These are phyloP conservation scores for Stichodactyla mertensii DNA, from an alignment of 64 coral and sea anemone species.

Conservation along the genomic window DNA sequence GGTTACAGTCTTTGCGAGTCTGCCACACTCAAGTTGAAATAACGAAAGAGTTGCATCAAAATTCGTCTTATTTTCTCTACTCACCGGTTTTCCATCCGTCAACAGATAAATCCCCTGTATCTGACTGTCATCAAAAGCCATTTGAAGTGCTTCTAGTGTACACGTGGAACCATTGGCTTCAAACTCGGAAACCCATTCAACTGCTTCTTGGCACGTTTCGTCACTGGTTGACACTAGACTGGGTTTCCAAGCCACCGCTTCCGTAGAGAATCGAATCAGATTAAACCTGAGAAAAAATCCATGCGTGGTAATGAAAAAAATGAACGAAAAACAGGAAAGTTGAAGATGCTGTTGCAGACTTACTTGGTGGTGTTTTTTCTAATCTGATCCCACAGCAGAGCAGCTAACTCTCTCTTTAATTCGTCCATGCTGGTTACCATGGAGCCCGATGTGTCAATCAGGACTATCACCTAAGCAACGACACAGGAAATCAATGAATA, in stretches of 20 bases:
- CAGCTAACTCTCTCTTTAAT: constrained; percentile 78
- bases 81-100: constrained; percentile 61
- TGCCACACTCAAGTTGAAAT: too few relatives aligned
- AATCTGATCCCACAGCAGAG: constrained; percentile 96
- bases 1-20: too few relatives aligned
- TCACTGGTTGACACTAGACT: constrained; percentile 47
- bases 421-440: constrained; percentile 97
- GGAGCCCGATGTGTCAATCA: constrained; percentile 94
- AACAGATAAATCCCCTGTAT: constrained; percentile 61
- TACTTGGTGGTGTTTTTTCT: constrained; percentile 69
- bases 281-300: constrained; percentile 63
- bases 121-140: constrained; percentile 62
- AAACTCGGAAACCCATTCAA: constrained; percentile 85
- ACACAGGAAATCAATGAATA: not conserved
- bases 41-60: too few relatives aligned
- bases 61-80: not conserved
- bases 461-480: constrained; percentile 64
- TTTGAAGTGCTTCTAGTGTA: constrained; percentile 73
- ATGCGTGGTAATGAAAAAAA: not conserved
- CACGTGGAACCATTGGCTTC: constrained; percentile 84
- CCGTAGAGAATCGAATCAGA: constrained; percentile 72
- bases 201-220: constrained; percentile 84
- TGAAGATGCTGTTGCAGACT: not conserved
- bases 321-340: not conserved
- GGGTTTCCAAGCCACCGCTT: constrained; percentile 79